A percentile compares a stretch with the other conserved stretches of the same genome.
These are phyloP conservation scores for Oithona nana DNA, from an alignment of 2,888 invertebrate species.

Conservation along the genomic window DNA sequence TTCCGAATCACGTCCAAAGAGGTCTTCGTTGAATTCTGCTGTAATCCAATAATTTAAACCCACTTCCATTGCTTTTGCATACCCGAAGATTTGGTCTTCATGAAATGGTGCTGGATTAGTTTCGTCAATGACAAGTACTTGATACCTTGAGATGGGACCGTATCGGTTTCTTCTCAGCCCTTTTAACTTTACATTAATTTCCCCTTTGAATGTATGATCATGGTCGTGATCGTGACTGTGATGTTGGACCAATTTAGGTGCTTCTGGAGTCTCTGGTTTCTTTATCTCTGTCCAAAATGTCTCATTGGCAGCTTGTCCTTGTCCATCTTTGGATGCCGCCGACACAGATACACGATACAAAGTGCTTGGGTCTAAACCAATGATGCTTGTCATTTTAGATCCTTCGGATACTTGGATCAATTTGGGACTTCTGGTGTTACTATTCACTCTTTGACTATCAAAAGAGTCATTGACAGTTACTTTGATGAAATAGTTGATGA, in stretches of 20 bases:
- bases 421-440: not conserved
- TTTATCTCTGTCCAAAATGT: constrained; percentile 50
- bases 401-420: not conserved
- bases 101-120: constrained; percentile 38
- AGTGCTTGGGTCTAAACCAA: constrained; percentile 47
- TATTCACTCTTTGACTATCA: not conserved
- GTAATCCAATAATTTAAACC: constrained; percentile 60
- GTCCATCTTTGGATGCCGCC: constrained; percentile 37
- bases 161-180: constrained; percentile 39
- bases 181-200: not conserved
- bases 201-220: not conserved
- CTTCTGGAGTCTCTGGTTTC: constrained; percentile 44
- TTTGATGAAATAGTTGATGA: not conserved
- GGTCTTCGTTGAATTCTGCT: constrained; percentile 49
- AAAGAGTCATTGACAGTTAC: not conserved
- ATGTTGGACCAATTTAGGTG: constrained; percentile 42
- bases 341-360: constrained; percentile 51
- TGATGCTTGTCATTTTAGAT: constrained; percentile 18
- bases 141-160: constrained; percentile 55
- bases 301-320: constrained; percentile 35
- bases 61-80: constrained; percentile 43
- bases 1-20: not conserved
- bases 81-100: constrained; percentile 40
- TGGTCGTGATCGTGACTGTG: constrained; percentile 31
- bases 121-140: constrained; percentile 50